Base-by-base conservation (phyloP, 2,797 vertebrate species). In the Enteromius thamalakanensis region DNA sequence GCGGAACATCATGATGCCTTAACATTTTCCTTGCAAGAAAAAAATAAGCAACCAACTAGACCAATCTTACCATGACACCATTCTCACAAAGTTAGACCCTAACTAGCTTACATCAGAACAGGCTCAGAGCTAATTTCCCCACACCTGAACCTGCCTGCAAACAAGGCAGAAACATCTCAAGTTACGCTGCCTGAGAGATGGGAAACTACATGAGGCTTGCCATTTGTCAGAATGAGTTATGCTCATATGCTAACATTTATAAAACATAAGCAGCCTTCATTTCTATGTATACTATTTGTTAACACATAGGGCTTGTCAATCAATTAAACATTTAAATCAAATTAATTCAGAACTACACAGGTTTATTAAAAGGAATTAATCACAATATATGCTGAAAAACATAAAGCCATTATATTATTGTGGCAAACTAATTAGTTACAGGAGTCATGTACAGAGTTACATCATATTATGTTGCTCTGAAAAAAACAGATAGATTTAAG, bases 61-160 rank as follows among this genome's bases (percentile, higher is more conserved):
- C 32, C 62, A 32, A 71, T 62, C 53, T 62, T 49, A 37, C 21
- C 75, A 34, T 70, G 75, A 78, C 81, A 70, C 62, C 65, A 68
- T 58, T 70, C 51, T 62, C 3, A 3, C 51, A 80, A 45, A 71
- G 49, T 60, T 77, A 64, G 67, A 69, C 21, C 29, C 65, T 83
- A 83, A 83, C 67, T 70, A 62, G 67, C 75, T 77, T 51, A 78
- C 67, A 64, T 71, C 75, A 83, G 42, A 75, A 83, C 29, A 83
- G 37, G 40, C 72, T 55, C 60, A 45, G 45, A 76, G 37, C 37
- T 82, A 29, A 67, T 76, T 76, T 82, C 45, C 81, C 62, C 62
- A 82, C 45, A 76, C 62, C 60, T 75, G 32, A 65, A 76, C 58
- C 51, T 68, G 23, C 23, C 67, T 78, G 67, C 64, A 71, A 45